Conservation (phyloP, 2,113 vertebrate genomes). For the Maccullochella peelii region DNA sequence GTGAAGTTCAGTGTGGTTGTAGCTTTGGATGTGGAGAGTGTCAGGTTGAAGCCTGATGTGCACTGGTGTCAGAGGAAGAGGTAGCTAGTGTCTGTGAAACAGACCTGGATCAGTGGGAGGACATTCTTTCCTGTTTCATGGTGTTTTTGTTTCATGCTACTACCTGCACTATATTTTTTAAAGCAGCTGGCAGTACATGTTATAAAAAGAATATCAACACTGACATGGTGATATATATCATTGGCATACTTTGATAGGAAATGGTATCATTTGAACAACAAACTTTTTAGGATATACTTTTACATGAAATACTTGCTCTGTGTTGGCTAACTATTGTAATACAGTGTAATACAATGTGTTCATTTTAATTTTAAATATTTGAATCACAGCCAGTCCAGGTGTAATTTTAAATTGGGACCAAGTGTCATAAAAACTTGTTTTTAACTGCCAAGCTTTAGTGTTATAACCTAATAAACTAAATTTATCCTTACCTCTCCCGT, state of each 20-base stretch:
- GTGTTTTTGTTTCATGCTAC: conserved; percentile 30
- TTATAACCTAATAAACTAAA: conserved; percentile 10
- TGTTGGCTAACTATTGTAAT: not conserved
- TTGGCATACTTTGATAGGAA: not conserved
- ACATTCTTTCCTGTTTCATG: conserved; percentile 26
- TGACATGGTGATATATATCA: not conserved
- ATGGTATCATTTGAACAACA: not conserved
- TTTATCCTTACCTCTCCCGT: not conserved
- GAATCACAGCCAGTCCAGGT: not conserved
- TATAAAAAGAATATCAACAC: conserved; percentile 9
- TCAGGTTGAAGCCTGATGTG: conserved; percentile 13
- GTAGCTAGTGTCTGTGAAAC: not conserved
- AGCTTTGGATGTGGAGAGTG: not conserved
- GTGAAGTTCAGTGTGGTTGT: not conserved
- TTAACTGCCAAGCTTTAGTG: not conserved
- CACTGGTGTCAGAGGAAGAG: not conserved
- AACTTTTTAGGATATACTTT: not conserved
- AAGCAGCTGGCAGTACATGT: not conserved
- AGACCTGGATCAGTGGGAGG: not conserved
- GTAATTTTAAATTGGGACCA: not conserved
- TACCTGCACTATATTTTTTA: not conserved
- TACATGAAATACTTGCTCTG: not conserved
- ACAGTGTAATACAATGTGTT: not conserved
- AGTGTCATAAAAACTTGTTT: not conserved
- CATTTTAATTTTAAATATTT: not conserved